These are phyloP conservation scores for Maniola hyperantus DNA, from an alignment of 2,888 invertebrate genomes.

Conservation along the genomic window DNA sequence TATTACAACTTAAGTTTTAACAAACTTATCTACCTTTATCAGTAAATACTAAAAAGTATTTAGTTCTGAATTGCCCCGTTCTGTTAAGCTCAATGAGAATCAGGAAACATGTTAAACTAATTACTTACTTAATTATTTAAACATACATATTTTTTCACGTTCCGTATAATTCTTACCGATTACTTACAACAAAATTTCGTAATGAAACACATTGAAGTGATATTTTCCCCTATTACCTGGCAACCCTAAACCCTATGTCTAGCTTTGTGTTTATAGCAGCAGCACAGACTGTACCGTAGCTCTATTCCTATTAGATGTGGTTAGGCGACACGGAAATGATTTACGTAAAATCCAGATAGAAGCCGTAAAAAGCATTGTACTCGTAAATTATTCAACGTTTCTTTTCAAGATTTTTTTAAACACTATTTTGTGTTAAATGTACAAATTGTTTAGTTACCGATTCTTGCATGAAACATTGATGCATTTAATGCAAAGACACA, in stretches of 20 bases:
- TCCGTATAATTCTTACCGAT: too few species aligned
- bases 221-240: neutral
- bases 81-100: too few species aligned
- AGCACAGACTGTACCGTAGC: constrained; percentile 17
- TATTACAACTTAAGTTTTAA: too few species aligned
- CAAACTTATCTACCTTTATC: too few species aligned
- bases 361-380: constrained; percentile 25
- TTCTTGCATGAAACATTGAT: neutral
- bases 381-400: constrained; percentile 12
- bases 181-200: neutral
- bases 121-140: too few species aligned
- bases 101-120: too few species aligned
- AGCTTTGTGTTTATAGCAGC: constrained; percentile 14
- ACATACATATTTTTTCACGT: too few species aligned
- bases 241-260: constrained; percentile 23
- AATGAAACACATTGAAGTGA: neutral
- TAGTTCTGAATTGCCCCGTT: too few species aligned
- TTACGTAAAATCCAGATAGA: constrained; percentile 32
- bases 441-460: neutral
- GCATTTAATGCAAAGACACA: too few species aligned
- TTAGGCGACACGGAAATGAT: constrained; percentile 37
- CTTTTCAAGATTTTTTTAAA: constrained; percentile 1
- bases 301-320: constrained; percentile 27
- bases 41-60: too few species aligned
- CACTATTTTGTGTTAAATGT: neutral